Evolutionary conservation across 2,113 vertebrate genomes (phyloP), one percentile per base, ranked within the genome.

Genomic region (Leucosticte australis): DNA sequence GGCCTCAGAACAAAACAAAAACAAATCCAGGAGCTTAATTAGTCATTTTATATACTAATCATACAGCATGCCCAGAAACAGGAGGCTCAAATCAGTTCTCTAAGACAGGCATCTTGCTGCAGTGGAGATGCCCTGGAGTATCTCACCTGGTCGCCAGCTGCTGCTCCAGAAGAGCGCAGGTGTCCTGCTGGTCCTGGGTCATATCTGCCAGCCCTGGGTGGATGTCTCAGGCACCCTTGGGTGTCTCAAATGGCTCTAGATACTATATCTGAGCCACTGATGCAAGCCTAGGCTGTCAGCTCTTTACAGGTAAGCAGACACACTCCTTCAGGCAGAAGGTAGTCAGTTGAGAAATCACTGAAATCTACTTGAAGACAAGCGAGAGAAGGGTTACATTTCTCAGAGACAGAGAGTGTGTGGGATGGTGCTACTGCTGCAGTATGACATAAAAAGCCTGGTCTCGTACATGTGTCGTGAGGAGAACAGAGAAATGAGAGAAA

Each of bases 71-170:
- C 77, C 62, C 65, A 83, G 68, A 92, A 93, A 90, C 22, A 89
- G 75, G 35, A 89, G 47, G 83, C 59, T 95, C 59, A 77, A 88
- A 89, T 50, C 89, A 77, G 52, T 80, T 77, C 87, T 24, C 80
- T 50, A 94, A 65, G 64, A 37, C 24, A 74, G 79, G 67, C 75
- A 94, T 27, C 71, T 47, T 86, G 88, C 5, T 9, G 76, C 88
- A 60, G 4, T 64, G 69, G 91, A 94, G 80, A 89, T 84, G 86
- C 76, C 86, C 76, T 94, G 83, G 35, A 88, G 35, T 81, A 23
- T 91, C 95, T 97, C 95, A 96, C 96, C 96, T 97, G 89, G 92
- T 97, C 3, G 92, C 94, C 94, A 97, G 96, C 91, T 97, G 96
- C 92, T 95, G 96, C 92, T 97, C 96, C 96, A 97, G 95, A 44